phyloP scores from a whole-genome alignment of 92 coral and sea anemone genomes.

The Porites lobata region DNA sequence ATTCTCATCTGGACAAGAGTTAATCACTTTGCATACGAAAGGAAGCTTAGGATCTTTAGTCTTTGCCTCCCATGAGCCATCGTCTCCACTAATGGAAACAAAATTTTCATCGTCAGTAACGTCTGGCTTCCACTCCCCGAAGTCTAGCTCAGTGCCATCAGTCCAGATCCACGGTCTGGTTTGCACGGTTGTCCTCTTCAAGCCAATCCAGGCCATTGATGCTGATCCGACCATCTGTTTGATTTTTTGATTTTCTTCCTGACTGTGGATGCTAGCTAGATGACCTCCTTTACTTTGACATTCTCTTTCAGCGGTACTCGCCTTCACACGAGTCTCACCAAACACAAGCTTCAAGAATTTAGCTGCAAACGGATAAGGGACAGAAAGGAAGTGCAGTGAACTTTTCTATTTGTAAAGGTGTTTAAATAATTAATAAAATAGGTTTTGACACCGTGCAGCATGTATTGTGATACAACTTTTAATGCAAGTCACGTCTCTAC shows the following conservation, averaged over 20 bases:
- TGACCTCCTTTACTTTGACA: neutral
- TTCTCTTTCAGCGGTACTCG: neutral
- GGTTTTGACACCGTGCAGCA: too few species aligned
- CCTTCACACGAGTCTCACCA: neutral
- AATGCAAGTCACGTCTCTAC: too few species aligned
- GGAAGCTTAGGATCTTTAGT: neutral
- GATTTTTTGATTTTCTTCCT: neutral
- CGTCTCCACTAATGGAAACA: neutral
- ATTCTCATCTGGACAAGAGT: neutral
- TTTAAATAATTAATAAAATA: too few species aligned
- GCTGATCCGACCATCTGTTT: neutral
- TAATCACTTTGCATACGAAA: neutral
- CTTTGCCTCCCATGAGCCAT: constrained; percentile 14
- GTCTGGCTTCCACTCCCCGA: constrained; percentile 15
- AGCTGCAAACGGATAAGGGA: neutral
- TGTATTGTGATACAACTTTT: too few species aligned
- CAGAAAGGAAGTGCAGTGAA: neutral
- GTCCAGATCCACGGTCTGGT: constrained; percentile 7
- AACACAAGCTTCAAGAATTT: neutral
- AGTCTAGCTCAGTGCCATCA: constrained; percentile 9
- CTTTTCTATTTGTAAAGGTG: too few species aligned
- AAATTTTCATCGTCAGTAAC: constrained; percentile 8
- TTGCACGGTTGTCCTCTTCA: neutral
- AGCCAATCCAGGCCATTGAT: constrained; percentile 14
- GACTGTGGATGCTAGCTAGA: constrained; percentile 24